Conservation (phyloP, 2,113 vertebrate genomes). For the Turnix velox region DNA sequence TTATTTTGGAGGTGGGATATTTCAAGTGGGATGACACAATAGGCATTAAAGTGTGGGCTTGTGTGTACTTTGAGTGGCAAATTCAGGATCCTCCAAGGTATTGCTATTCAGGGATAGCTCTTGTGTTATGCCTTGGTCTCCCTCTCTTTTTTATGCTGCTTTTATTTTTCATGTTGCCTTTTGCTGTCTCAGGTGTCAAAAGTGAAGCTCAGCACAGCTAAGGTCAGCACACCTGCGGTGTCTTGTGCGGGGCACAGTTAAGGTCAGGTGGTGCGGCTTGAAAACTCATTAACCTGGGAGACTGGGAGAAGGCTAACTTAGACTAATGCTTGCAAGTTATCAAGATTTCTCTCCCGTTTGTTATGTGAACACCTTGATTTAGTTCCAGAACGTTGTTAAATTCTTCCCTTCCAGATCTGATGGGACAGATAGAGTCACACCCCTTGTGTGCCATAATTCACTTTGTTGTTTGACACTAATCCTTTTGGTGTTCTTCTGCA, state of each 20-base stretch:
- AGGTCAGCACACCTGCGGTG: conserved; percentile 75
- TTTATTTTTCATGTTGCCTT: conserved; percentile 77
- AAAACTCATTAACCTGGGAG: conserved; percentile 73
- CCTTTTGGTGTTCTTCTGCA: neutral
- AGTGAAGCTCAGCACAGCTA: conserved; percentile 77
- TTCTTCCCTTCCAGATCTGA: neutral
- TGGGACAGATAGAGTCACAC: neutral
- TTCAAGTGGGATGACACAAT: neutral
- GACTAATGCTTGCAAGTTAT: conserved; percentile 71
- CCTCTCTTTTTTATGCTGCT: conserved; percentile 51
- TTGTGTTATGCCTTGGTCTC: conserved; percentile 27
- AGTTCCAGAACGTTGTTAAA: neutral
- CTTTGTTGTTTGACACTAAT: neutral
- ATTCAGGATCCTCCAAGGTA: neutral
- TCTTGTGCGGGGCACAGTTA: conserved; percentile 83
- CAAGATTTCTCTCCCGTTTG: conserved; percentile 24
- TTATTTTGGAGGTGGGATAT: neutral
- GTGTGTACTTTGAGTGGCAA: neutral
- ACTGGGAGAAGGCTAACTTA: conserved; percentile 63
- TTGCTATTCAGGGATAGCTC: neutral
- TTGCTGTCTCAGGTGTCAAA: conserved; percentile 83
- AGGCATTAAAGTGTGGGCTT: neutral
- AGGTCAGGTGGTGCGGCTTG: conserved; percentile 83
- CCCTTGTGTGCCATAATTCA: neutral
- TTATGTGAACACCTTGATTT: neutral